Evolutionary conservation across 2,797 vertebrate species (phyloP), one percentile per base, ranked within the genome.

Genomic region (Cryptoprocta ferox): DNA sequence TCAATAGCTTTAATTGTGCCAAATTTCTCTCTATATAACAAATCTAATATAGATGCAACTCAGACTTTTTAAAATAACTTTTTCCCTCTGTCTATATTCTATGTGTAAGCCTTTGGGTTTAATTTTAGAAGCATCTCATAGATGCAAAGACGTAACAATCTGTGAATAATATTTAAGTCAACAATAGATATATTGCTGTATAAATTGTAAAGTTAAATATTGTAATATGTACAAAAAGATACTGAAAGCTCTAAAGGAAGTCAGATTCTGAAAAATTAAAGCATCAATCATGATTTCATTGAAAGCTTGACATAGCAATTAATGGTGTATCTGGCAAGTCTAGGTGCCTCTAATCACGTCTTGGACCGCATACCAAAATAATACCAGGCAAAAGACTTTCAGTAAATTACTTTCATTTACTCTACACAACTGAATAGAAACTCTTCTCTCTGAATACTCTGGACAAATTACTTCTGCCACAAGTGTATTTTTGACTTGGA

Each of bases 251-350:
- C 90, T 2, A 19, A 95, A 75, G 79, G 93, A 95, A 86, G 87
- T 66, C 65, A 89, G 73, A 68, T 95, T 42, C 86, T 95, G 70
- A 83, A 92, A 26, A 24, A 89, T 80, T 71, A 8, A 1, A 66
- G 9, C 81, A 98, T 89, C 87, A 90, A 92, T 95, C 87, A 94
- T 18, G 80, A 96, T 56, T 78, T 71, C 70, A 10, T 18, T 94
- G 91, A 96, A 95, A 93, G 63, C 70, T 71, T 96, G 98, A 98
- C 97, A 98, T 11, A 45, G 35, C 92, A 87, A 78, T 97, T 96
- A 97, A 97, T 92, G 94, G 66, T 63, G 28, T 84, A 95, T 92
- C 92, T 90, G 86, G 87, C 93, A 89, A 28, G 5, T 91, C 68
- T 9, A 85, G 91, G 71, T 94, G 42, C 66, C 79, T 97, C 42